These are phyloP conservation scores for Prinia subflava DNA, from an alignment of 2,113 vertebrate species.

Conservation along the genomic window DNA sequence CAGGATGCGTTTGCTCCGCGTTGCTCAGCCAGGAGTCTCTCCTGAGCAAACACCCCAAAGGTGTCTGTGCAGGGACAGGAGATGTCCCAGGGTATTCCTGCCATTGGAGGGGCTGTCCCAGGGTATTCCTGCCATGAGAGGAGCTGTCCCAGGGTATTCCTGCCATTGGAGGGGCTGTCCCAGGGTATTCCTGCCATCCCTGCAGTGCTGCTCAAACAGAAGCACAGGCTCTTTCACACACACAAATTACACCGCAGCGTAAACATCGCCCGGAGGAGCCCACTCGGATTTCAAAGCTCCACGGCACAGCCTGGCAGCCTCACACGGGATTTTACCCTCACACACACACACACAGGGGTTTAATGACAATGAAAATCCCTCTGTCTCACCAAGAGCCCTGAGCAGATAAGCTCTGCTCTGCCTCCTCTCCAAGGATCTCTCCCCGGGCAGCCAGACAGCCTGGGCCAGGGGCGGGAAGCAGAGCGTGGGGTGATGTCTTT, in stretches of 20 bases:
- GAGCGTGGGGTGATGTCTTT: fast-evolving
- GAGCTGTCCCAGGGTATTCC: too few relatives aligned
- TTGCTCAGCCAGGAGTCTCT: neutral
- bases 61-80: neutral
- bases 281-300: conserved; percentile 53
- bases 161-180: too few relatives aligned
- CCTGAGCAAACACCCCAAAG: neutral
- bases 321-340: neutral
- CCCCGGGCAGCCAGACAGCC: neutral
- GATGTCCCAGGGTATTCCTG: neutral
- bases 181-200: neutral
- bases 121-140: too few relatives aligned
- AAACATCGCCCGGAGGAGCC: conserved; percentile 43
- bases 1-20: fast-evolving
- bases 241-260: neutral
- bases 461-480: neutral
- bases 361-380: neutral
- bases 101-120: neutral
- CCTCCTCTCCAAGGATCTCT: neutral
- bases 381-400: neutral
- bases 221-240: conserved; percentile 35
- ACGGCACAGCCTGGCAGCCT: neutral
- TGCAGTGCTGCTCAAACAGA: neutral
- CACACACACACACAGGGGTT: neutral
- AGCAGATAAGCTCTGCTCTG: neutral